Evolutionary conservation across 2,888 invertebrate genomes (phyloP).

Genomic region (Plemyria rubiginata): DNA sequence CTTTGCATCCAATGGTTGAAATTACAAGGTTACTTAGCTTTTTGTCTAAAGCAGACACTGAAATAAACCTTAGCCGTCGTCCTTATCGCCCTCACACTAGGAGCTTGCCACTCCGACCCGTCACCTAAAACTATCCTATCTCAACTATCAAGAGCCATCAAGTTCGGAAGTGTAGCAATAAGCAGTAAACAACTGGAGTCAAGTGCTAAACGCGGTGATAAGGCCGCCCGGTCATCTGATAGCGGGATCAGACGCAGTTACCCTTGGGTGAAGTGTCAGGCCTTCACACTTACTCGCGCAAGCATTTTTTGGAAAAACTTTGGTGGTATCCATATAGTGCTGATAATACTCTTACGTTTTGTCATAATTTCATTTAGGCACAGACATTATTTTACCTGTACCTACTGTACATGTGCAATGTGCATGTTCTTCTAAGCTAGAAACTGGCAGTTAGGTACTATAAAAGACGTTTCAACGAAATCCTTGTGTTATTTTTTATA

Average conservation of each 20-base stretch:
- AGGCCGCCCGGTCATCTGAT: constrained; percentile 69
- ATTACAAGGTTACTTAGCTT: neutral
- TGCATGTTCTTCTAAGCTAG: no score
- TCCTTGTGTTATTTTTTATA: no score
- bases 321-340: constrained; percentile 43
- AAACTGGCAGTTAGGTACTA: no score
- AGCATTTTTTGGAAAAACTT: constrained; percentile 57
- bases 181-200: constrained; percentile 46
- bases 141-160: constrained; percentile 33
- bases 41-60: neutral
- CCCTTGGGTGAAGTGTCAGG: constrained; percentile 69
- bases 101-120: constrained; percentile 11
- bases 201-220: constrained; percentile 43
- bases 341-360: constrained; percentile 32
- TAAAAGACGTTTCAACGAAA: no score
- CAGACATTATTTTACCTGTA: no score
- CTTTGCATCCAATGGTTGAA: no score
- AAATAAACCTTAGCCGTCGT: neutral
- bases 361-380: no score
- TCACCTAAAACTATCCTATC: constrained; percentile 35
- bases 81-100: constrained; percentile 9
- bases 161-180: constrained; percentile 40
- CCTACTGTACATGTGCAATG: no score
- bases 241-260: constrained; percentile 35
- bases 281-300: constrained; percentile 65